Conservation (phyloP, 30 jellyfish, hydroid and myxozoan genomes). For the Mastigias papua region DNA sequence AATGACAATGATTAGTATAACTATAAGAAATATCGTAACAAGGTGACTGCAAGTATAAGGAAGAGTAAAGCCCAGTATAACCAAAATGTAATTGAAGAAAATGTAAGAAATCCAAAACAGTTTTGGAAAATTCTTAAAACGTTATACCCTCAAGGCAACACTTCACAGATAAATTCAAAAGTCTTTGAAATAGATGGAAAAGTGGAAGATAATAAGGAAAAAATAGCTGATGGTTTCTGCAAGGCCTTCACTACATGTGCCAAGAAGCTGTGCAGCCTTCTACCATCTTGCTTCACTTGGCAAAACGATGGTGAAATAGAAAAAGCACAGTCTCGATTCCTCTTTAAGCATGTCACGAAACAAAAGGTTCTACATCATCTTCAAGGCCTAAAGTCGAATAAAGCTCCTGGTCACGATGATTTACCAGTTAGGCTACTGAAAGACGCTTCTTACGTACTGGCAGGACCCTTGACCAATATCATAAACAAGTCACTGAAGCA, state of each 20-base stretch:
- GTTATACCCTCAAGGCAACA: slow-evolving; percentile 52
- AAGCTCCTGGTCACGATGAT: slow-evolving; percentile 64
- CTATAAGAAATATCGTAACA: slow-evolving; percentile 55
- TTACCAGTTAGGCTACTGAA: slow-evolving; percentile 51
- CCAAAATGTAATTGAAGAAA: slow-evolving; percentile 41
- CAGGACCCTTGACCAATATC: slow-evolving; percentile 32
- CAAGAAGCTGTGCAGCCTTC: slow-evolving; percentile 62
- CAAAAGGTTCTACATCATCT: slow-evolving; percentile 57
- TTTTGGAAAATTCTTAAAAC: slow-evolving; percentile 42
- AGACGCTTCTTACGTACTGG: slow-evolving; percentile 42
- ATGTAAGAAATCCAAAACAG: slow-evolving; percentile 51
- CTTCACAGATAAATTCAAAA: slow-evolving; percentile 25
- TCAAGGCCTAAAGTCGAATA: slow-evolving; percentile 52
- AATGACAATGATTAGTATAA: slow-evolving; percentile 43
- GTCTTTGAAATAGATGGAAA: slow-evolving; percentile 45
- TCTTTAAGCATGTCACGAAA: slow-evolving; percentile 32
- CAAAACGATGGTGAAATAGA: slow-evolving; percentile 60
- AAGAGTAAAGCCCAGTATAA: slow-evolving; percentile 56
- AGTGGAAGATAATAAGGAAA: slow-evolving; percentile 31
- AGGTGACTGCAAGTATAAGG: slow-evolving; percentile 64
- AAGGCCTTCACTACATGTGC: slow-evolving; percentile 67
- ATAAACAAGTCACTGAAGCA: slow-evolving; percentile 6
- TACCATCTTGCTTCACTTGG: slow-evolving; percentile 46
- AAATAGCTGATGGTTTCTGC: slow-evolving; percentile 52
- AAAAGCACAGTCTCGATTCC: slow-evolving; percentile 29